phyloP scores from a whole-genome alignment of 2,888 invertebrate species.

The Drosophila multiciliata region DNA sequence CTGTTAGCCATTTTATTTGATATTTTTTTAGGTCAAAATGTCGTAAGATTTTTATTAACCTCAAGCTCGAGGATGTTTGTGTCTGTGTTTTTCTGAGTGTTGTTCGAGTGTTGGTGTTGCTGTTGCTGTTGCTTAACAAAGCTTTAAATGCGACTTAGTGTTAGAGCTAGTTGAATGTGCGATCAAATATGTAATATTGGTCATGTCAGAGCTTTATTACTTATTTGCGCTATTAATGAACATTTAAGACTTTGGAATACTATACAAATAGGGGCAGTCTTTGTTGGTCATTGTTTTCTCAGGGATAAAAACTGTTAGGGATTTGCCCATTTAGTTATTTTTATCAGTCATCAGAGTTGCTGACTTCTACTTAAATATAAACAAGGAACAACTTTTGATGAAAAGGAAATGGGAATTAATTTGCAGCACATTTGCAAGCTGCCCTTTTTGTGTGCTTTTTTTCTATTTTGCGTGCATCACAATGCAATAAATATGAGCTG shows the following conservation, averaged over 20 bases:
- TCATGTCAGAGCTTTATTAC: conserved; percentile 40
- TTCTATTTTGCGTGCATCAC: conserved; percentile 27
- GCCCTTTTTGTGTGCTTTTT: conserved; percentile 9
- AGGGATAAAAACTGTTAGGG: neutral
- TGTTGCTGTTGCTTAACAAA: conserved; percentile 28
- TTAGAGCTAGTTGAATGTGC: conserved; percentile 45
- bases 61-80: conserved; percentile 39
- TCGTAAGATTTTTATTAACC: conserved; percentile 79
- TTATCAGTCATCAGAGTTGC: neutral
- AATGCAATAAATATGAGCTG: conserved; percentile 66
- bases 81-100: conserved; percentile 16
- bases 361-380: neutral
- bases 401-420: conserved; percentile 56
- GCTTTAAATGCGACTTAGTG: conserved; percentile 68
- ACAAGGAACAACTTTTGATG: conserved; percentile 6
- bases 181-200: conserved; percentile 51
- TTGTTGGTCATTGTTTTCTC: no score
- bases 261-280: neutral
- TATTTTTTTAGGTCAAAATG: conserved; percentile 80
- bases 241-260: neutral
- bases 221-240: conserved; percentile 35
- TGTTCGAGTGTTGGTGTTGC: conserved; percentile 22
- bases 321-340: conserved; percentile 6
- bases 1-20: conserved; percentile 77
- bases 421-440: conserved; percentile 42